Conservation (phyloP, 2,888 invertebrate species). For the Frankliniella fusca region DNA sequence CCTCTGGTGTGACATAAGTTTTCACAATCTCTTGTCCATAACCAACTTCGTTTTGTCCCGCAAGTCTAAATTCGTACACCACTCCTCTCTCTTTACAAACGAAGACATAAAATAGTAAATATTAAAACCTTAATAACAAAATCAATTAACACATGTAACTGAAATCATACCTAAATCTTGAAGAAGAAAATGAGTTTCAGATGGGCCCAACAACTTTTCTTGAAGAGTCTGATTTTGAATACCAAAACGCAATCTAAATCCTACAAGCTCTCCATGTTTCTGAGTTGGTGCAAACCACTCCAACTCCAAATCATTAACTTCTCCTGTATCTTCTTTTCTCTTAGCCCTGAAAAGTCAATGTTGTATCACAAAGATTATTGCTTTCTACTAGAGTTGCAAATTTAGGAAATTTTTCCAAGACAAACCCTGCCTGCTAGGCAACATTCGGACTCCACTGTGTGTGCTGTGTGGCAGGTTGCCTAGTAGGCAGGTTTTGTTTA, state of each 20-base stretch:
- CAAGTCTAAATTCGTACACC: slow-evolving; percentile 94
- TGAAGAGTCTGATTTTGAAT: slow-evolving; percentile 74
- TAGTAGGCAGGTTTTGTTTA: no score
- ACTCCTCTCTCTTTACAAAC: slow-evolving; percentile 71
- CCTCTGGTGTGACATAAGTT: slow-evolving; percentile 90
- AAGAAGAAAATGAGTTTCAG: slow-evolving; percentile 66
- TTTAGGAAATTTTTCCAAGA: no score
- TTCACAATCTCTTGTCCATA: slow-evolving; percentile 91
- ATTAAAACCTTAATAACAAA: background rate
- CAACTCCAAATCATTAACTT: slow-evolving; percentile 74
- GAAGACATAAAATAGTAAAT: slow-evolving; percentile 17
- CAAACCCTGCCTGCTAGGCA: no score
- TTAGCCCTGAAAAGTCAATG: background rate
- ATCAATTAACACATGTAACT: background rate
- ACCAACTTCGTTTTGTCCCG: slow-evolving; percentile 92
- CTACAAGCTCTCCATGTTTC: slow-evolving; percentile 82
- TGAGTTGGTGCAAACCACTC: slow-evolving; percentile 89
- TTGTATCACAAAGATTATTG: background rate
- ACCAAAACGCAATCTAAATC: slow-evolving; percentile 82
- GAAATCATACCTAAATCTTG: slow-evolving; percentile 58
- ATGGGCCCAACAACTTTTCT: slow-evolving; percentile 67
- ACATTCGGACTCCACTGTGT: no score
- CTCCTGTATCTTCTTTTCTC: slow-evolving; percentile 68
- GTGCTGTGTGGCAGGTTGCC: no score
- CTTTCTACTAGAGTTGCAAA: no score